Conservation (phyloP, 2,888 invertebrate genomes). For the Doris montereyensis region DNA sequence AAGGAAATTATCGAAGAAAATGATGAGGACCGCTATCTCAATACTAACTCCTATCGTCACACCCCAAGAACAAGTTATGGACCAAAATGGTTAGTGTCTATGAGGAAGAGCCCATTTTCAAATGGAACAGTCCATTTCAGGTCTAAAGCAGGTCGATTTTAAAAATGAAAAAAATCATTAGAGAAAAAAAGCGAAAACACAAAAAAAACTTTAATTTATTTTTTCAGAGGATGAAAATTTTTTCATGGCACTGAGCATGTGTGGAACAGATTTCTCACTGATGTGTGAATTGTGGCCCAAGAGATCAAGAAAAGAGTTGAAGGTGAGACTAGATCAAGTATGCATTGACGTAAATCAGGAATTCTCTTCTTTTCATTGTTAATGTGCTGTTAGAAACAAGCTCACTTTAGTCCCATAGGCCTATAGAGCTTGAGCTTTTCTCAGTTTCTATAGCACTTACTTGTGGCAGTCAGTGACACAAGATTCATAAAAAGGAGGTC, state of each 20-base stretch:
- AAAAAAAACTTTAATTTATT: not conserved
- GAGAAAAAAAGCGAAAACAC: conserved; percentile 40
- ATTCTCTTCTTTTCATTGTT: too few species aligned
- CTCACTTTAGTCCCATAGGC: too few species aligned
- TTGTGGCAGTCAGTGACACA: too few species aligned
- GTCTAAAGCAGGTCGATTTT: too few species aligned
- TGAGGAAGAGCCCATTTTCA: too few species aligned
- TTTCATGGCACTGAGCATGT: conserved; percentile 88
- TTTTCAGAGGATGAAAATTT: conserved; percentile 86
- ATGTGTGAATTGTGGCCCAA: conserved; percentile 87
- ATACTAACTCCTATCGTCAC: conserved; percentile 34
- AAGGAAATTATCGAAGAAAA: conserved; percentile 55
- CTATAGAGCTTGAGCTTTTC: too few species aligned
- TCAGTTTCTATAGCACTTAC: too few species aligned
- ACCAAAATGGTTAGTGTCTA: conserved; percentile 53
- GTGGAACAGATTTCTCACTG: conserved; percentile 93
- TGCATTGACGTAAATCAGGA: too few species aligned
- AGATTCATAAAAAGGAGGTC: too few species aligned
- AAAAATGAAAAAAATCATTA: conserved; percentile 57
- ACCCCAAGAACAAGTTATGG: conserved; percentile 49
- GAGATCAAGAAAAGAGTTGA: conserved; percentile 85
- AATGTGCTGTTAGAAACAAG: too few species aligned
- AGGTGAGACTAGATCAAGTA: too few species aligned
- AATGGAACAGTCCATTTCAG: too few species aligned
- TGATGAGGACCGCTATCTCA: conserved; percentile 54